phyloP scores from a whole-genome alignment of 2,888 invertebrate genomes.

The Deroplatys truncata region DNA sequence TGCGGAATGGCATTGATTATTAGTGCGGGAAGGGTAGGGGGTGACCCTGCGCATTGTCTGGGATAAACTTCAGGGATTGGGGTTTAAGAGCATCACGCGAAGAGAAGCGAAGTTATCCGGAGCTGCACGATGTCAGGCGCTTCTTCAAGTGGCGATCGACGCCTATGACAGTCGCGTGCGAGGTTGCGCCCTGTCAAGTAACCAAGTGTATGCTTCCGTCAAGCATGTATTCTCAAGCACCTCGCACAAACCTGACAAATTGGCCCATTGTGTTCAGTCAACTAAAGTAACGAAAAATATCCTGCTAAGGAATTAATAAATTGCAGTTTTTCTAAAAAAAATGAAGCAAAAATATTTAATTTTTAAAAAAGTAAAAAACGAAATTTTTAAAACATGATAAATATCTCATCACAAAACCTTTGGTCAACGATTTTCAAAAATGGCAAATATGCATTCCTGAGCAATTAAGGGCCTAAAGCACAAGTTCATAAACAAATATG shows the following conservation, averaged over 20 bases:
- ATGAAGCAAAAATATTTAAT: no score
- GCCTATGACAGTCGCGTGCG: background rate
- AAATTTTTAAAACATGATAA: no score
- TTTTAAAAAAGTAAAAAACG: no score
- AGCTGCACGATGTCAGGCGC: background rate
- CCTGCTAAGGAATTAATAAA: no score
- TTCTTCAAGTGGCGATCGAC: background rate
- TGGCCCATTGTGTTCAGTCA: no score
- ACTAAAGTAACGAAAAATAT: no score
- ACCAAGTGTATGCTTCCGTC: background rate
- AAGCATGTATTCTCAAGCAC: background rate
- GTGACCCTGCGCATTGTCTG: background rate
- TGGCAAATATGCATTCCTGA: no score
- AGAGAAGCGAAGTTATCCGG: background rate
- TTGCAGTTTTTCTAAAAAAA: no score
- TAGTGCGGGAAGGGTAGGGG: background rate
- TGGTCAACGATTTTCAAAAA: no score
- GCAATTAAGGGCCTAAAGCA: no score
- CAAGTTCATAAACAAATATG: no score
- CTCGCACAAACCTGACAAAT: background rate
- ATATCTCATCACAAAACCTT: no score
- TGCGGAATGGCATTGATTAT: background rate
- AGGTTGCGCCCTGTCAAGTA: background rate
- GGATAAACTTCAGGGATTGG: background rate
- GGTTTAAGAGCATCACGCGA: background rate